These are phyloP conservation scores for Crocidura indochinensis DNA, from an alignment of 2,797 vertebrate species.

Conservation along the genomic window DNA sequence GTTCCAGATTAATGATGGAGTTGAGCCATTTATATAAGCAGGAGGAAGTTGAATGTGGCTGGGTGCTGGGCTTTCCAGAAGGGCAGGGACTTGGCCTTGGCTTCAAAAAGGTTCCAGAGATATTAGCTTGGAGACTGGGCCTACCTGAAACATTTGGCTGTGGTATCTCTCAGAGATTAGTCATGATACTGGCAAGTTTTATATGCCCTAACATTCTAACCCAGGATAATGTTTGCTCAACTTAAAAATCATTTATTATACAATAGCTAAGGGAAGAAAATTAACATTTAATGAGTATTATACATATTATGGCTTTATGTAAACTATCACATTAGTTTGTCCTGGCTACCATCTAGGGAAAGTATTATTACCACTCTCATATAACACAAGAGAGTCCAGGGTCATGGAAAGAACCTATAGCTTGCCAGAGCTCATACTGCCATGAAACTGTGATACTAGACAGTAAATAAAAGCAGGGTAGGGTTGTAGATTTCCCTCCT, in stretches of 20 bases:
- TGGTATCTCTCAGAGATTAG: too few relatives aligned
- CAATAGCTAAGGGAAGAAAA: slow-evolving; percentile 9
- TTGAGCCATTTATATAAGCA: too few relatives aligned
- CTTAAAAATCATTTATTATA: slow-evolving; percentile 22
- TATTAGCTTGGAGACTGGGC: too few relatives aligned
- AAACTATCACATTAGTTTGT: background rate
- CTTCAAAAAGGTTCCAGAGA: too few relatives aligned
- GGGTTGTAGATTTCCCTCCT: background rate
- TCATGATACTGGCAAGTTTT: background rate
- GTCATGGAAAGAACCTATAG: background rate
- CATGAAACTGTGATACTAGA: background rate
- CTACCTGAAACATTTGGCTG: too few relatives aligned
- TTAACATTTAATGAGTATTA: background rate
- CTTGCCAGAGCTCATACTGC: background rate
- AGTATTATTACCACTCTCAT: background rate
- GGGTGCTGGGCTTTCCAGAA: too few relatives aligned
- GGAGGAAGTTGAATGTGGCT: too few relatives aligned
- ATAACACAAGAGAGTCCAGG: background rate
- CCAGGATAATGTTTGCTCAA: background rate
- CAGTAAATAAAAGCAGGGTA: slow-evolving; percentile 27
- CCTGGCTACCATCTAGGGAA: background rate
- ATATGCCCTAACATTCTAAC: background rate
- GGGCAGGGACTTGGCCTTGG: too few relatives aligned
- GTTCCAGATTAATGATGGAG: too few relatives aligned
- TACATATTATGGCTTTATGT: background rate